Percentiles rank a stretch among this genome's conserved stretches.
These are phyloP conservation scores for Leucopsar rothschildi DNA, from an alignment of 2,113 vertebrate genomes.

Conservation along the genomic window DNA sequence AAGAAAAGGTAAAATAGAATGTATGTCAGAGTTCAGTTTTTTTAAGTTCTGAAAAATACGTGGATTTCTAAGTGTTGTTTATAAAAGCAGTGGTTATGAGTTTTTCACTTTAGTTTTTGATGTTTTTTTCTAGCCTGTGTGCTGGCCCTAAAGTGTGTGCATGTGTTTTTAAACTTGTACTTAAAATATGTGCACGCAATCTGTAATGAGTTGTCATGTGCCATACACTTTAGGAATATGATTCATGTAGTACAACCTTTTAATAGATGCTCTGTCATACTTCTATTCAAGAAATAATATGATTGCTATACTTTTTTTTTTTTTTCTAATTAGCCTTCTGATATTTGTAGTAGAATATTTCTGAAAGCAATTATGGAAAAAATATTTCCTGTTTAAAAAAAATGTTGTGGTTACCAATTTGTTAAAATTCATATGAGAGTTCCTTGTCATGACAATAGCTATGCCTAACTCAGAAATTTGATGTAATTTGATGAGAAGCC, in stretches of 20 bases:
- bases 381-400: neutral
- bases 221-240: neutral
- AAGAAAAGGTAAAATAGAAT: slow-evolving; percentile 85
- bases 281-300: neutral
- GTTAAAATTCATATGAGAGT: neutral
- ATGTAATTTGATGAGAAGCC: neutral
- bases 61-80: neutral
- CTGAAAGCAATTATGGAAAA: neutral
- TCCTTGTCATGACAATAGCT: neutral
- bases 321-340: neutral
- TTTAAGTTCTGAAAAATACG: neutral
- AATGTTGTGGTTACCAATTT: neutral
- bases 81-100: neutral
- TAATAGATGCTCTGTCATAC: neutral
- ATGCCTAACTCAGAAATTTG: neutral
- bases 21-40: neutral
- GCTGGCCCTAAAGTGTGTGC: neutral
- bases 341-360: neutral
- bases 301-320: neutral
- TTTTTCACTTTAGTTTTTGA: neutral
- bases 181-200: neutral
- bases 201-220: neutral
- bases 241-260: neutral
- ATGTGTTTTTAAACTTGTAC: neutral
- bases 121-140: neutral